These are phyloP conservation scores for Plodia interpunctella DNA, from an alignment of 1,140 invertebrate genomes.

Conservation along the genomic window DNA sequence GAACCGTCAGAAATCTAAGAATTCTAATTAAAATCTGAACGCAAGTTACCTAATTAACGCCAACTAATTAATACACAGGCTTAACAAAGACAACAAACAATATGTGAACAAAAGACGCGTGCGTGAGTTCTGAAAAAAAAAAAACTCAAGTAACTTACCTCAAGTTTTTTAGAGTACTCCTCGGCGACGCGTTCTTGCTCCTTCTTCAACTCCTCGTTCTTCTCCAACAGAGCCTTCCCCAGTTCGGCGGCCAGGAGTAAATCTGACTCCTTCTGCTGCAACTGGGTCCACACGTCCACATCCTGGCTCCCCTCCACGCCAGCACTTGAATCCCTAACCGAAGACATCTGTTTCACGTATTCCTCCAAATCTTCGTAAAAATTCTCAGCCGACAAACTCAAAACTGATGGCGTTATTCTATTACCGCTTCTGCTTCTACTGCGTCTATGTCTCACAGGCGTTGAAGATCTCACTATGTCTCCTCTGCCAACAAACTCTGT, in stretches of 20 bases:
- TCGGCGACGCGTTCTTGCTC: constrained; percentile 91
- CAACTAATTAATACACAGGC: no score
- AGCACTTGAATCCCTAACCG: constrained; percentile 50
- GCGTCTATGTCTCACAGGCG: constrained; percentile 35
- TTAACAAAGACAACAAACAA: no score
- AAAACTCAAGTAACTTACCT: constrained; percentile 86
- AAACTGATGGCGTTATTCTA: constrained; percentile 38
- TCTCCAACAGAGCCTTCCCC: constrained; percentile 95
- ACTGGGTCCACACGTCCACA: constrained; percentile 87
- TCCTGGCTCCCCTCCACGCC: constrained; percentile 63
- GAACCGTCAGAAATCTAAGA: constrained; percentile 6
- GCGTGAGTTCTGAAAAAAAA: not conserved
- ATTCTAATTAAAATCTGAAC: constrained; percentile 5
- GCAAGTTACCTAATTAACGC: constrained; percentile 10
- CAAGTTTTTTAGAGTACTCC: constrained; percentile 93
- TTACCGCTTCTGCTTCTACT: constrained; percentile 53
- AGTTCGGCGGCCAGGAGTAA: constrained; percentile 95
- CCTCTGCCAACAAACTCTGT: constrained; percentile 62
- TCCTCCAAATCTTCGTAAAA: constrained; percentile 78
- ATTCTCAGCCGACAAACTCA: constrained; percentile 68
- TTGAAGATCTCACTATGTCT: constrained; percentile 27
- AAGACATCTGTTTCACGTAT: constrained; percentile 79
- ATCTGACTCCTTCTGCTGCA: constrained; percentile 95
- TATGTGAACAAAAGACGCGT: no score
- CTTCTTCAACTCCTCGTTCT: constrained; percentile 93